phyloP scores from a whole-genome alignment of 2,113 vertebrate genomes.

The Pangasianodon hypophthalmus region DNA sequence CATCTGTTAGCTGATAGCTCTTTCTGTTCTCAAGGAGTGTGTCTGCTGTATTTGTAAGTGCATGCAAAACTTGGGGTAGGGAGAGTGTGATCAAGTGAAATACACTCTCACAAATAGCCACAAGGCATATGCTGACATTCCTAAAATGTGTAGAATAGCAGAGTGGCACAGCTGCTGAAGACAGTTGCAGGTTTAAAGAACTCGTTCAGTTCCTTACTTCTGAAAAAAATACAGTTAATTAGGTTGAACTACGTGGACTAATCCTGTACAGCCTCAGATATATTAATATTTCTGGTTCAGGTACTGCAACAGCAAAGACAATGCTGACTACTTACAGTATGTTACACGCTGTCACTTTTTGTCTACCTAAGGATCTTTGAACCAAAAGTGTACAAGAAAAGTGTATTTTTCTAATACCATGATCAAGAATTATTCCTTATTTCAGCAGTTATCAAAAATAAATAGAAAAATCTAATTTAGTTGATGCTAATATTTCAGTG shows the following conservation, averaged over 20 bases:
- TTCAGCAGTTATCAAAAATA: not conserved
- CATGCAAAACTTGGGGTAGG: not conserved
- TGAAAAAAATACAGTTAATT: not conserved
- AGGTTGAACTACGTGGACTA: not conserved
- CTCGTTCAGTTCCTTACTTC: not conserved
- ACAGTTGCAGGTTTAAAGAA: not conserved
- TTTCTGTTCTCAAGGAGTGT: not conserved
- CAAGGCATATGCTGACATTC: constrained; percentile 50
- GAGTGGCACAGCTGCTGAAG: constrained; percentile 36
- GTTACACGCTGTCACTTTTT: not conserved
- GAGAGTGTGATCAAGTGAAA: not conserved
- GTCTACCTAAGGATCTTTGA: not conserved
- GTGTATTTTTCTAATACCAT: not conserved
- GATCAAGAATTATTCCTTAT: not conserved
- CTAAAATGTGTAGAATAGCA: constrained; percentile 48
- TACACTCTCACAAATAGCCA: constrained; percentile 6
- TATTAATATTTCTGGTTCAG: not conserved
- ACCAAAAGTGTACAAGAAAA: no score
- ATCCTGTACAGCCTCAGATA: not conserved
- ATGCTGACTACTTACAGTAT: not conserved
- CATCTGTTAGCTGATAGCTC: not conserved
- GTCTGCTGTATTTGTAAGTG: constrained; percentile 5
- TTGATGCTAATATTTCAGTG: not conserved
- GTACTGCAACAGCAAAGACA: not conserved
- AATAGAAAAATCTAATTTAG: not conserved